Conservation (phyloP, 2,888 invertebrate species). For the Bombylius major region DNA sequence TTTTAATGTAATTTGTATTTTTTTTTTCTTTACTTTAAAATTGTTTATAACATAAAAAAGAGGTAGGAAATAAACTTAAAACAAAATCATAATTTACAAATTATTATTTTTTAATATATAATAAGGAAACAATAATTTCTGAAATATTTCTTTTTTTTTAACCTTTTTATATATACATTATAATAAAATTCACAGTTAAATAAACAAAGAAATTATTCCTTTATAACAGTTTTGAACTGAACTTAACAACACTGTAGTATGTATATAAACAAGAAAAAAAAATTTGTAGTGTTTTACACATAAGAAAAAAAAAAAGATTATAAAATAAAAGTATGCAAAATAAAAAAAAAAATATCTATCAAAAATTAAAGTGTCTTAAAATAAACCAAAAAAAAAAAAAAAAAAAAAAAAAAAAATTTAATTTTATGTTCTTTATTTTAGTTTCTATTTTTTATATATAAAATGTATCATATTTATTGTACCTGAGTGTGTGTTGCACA, state of each 20-base stretch:
- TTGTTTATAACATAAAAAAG: constrained; percentile 1
- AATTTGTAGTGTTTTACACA: neutral
- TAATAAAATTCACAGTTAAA: too few relatives aligned
- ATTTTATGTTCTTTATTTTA: neutral
- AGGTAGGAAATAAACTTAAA: neutral
- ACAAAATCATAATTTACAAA: constrained; percentile 3
- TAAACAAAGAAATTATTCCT: too few relatives aligned
- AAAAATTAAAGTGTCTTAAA: neutral
- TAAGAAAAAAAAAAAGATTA: too few relatives aligned
- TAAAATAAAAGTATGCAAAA: neutral
- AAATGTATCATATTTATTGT: neutral
- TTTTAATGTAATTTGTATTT: too few relatives aligned
- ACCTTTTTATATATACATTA: neutral
- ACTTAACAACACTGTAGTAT: neutral
- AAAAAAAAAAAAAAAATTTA: neutral
- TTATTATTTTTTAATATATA: too few relatives aligned
- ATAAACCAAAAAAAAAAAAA: neutral
- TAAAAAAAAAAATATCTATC: neutral
- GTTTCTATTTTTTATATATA: neutral
- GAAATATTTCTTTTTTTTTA: neutral
- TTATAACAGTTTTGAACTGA: neutral
- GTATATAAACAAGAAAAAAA: neutral
- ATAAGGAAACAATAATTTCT: neutral
- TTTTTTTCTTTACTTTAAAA: neutral
- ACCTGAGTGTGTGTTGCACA: constrained; percentile 9